Percentiles rank a stretch among this genome's conserved stretches.
phyloP scores from a whole-genome alignment of 2,113 vertebrate genomes.

The Motacilla tschutschensis region DNA sequence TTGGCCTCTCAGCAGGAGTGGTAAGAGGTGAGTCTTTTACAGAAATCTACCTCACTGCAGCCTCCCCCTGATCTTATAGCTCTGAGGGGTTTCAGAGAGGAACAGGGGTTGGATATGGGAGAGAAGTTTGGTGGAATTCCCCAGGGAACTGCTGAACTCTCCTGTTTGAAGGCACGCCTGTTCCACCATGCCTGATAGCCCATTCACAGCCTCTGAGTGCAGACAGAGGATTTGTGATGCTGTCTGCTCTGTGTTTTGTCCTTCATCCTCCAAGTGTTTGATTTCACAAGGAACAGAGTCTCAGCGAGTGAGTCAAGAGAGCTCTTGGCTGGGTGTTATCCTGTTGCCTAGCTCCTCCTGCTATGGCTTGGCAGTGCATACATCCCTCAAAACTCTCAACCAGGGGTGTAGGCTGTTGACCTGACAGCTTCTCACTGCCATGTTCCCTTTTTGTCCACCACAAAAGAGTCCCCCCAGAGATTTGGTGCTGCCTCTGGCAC shows the following conservation, averaged over 20 bases:
- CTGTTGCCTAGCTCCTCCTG: background rate
- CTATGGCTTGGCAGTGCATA: background rate
- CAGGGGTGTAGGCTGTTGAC: background rate
- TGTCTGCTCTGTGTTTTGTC: background rate
- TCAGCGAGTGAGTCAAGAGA: background rate
- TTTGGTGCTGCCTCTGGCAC: background rate
- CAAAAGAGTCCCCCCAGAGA: too few species aligned
- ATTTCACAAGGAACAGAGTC: background rate
- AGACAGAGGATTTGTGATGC: background rate
- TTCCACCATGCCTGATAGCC: background rate
- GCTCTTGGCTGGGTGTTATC: background rate
- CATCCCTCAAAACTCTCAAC: background rate
- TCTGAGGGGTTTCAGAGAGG: background rate
- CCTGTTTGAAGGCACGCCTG: background rate
- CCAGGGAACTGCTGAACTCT: background rate
- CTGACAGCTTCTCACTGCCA: background rate
- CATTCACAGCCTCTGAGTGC: background rate
- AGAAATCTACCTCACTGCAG: background rate
- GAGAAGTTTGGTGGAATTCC: background rate
- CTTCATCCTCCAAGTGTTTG: background rate
- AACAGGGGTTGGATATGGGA: background rate
- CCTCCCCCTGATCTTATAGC: background rate
- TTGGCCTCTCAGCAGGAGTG: background rate
- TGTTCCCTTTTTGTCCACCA: background rate
- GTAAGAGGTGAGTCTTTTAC: background rate